These are phyloP conservation scores for Gallinago undulata DNA, from an alignment of 2,113 vertebrate species.

Conservation along the genomic window DNA sequence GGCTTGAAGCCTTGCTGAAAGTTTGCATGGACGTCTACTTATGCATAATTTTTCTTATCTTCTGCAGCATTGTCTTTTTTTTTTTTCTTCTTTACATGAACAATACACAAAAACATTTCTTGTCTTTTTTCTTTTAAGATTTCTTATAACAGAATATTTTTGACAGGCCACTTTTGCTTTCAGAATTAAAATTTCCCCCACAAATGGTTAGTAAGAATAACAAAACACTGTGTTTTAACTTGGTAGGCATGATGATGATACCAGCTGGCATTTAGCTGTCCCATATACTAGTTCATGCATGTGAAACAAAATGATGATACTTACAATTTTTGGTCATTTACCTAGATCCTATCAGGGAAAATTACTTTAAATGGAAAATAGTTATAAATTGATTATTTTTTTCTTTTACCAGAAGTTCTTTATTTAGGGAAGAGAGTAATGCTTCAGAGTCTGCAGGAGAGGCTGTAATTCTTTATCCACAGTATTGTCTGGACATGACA, in stretches of 20 bases:
- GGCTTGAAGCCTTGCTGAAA: background rate
- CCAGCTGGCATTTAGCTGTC: constrained; percentile 36
- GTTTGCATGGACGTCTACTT: background rate
- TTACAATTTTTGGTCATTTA: constrained; percentile 4
- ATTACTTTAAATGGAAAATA: background rate
- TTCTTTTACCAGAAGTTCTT: background rate
- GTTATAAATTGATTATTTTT: background rate
- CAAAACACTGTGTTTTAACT: background rate
- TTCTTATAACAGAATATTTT: background rate
- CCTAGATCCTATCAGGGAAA: background rate
- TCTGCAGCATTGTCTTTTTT: background rate
- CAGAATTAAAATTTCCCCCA: background rate
- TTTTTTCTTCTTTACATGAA: background rate
- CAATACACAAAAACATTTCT: background rate
- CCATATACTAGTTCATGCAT: constrained; percentile 57
- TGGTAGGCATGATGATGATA: constrained; percentile 22
- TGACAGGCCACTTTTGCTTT: constrained; percentile 38
- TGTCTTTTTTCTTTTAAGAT: background rate
- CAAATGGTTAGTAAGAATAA: background rate
- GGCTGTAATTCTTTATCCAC: background rate
- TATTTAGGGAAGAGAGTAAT: background rate
- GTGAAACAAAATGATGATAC: constrained; percentile 23
- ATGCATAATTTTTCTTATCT: constrained; percentile 22
- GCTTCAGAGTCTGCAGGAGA: background rate
- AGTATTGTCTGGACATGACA: background rate